phyloP scores from a whole-genome alignment of 2,113 vertebrate genomes.

The Pomatorhinus ruficollis region DNA sequence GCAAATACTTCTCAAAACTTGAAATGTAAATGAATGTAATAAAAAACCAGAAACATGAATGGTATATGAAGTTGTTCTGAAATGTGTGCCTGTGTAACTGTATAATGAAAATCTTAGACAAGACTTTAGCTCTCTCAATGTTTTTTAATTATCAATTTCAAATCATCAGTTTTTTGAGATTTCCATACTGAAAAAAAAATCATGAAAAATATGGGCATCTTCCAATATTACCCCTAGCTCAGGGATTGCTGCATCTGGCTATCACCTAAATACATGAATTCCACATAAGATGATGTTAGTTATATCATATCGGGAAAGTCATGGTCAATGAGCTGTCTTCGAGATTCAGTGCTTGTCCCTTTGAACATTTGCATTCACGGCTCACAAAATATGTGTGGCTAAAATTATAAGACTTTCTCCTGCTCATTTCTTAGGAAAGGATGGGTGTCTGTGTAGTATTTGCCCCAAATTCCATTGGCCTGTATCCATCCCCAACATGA shows the following conservation, averaged over 20 bases:
- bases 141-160: not conserved
- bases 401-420: not conserved
- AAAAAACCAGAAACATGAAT: not conserved
- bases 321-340: not conserved
- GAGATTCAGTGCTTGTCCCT: not conserved
- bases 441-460: not conserved
- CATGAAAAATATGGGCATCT: fast-evolving
- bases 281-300: not conserved
- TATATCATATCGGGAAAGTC: not conserved
- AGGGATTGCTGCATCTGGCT: not conserved
- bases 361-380: not conserved
- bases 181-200: not conserved
- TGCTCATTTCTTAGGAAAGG: not conserved
- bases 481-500: fast-evolving
- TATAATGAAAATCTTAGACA: not conserved
- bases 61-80: not conserved
- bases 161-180: not conserved
- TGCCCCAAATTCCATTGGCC: not conserved
- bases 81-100: not conserved
- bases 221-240: not conserved
- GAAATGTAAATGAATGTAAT: not conserved
- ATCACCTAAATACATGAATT: not conserved
- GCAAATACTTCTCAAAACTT: not conserved
- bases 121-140: not conserved
- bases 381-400: fast-evolving